Evolutionary conservation across 2,797 vertebrate species (phyloP).

Genomic region (Mus caroli): DNA sequence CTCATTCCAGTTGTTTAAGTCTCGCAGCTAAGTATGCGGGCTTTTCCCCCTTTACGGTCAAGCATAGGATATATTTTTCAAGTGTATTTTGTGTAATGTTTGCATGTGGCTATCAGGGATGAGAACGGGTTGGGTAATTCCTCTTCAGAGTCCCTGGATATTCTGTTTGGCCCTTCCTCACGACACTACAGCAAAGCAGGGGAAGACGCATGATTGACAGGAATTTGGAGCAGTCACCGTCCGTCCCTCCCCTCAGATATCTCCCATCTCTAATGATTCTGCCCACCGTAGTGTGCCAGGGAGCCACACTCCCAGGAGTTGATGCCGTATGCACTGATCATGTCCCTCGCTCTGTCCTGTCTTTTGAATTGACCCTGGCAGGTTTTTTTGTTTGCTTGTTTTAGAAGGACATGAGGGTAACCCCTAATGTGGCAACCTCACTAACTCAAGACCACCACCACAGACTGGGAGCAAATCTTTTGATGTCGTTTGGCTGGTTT

Average conservation of each 20-base stretch:
- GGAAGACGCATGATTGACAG: neutral
- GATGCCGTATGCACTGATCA: neutral
- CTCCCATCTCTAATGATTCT: neutral
- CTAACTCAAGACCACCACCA: neutral
- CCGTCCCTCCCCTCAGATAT: neutral
- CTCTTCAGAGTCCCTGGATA: neutral
- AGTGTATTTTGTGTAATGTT: neutral
- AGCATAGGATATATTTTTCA: neutral
- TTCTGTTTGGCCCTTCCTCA: slow-evolving; percentile 24
- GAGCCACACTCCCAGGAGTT: neutral
- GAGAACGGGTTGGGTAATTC: slow-evolving; percentile 38
- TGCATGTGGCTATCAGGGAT: neutral
- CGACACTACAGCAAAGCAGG: neutral
- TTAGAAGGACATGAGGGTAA: slow-evolving; percentile 36
- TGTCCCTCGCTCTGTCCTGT: neutral
- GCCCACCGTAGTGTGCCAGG: neutral
- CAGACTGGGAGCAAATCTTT: neutral
- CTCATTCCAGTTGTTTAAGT: neutral
- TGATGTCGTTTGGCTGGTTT: neutral
- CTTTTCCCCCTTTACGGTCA: neutral
- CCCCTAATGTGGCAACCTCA: neutral
- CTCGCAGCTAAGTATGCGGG: neutral
- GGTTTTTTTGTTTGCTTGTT: slow-evolving; percentile 15
- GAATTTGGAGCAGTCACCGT: neutral
- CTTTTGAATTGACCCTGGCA: slow-evolving; percentile 34